phyloP scores from a whole-genome alignment of 2,797 vertebrate genomes.

The Mionectes olivaceus region DNA sequence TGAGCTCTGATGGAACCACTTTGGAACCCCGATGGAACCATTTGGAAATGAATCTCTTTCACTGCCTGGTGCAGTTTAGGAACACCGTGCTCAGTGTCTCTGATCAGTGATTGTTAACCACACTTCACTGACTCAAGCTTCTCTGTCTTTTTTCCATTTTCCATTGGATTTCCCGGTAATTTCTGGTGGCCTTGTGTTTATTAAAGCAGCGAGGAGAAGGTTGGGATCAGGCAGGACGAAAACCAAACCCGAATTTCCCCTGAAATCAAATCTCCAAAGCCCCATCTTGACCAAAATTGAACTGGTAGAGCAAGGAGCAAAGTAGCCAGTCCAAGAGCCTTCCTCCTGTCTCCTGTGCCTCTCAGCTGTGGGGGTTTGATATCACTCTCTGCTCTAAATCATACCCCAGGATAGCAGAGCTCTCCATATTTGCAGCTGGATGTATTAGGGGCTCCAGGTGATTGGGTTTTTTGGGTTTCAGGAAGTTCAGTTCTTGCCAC shows the following conservation, averaged over 20 bases:
- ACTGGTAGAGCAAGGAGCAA: not conserved
- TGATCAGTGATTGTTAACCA: not conserved
- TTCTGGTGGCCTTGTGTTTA: not conserved
- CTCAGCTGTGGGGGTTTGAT: rapidly evolving
- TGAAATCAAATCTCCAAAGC: not conserved
- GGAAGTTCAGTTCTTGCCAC: not conserved
- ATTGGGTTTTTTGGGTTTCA: not conserved
- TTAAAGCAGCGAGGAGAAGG: not conserved
- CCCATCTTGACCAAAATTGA: not conserved
- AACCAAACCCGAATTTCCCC: not conserved
- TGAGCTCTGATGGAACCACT: rapidly evolving
- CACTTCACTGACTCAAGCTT: not conserved
- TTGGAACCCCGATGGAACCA: no score
- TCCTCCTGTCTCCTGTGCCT: not conserved
- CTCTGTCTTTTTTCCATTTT: not conserved
- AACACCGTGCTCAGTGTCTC: not conserved
- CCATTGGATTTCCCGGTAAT: not conserved
- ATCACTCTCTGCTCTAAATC: not conserved
- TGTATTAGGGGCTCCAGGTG: not conserved
- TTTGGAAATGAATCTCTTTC: not conserved
- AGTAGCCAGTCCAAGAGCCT: not conserved
- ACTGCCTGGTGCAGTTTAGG: not conserved
- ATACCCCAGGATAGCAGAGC: not conserved
- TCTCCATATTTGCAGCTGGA: not conserved
- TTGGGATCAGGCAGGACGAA: not conserved